A percentile compares a stretch with the other conserved stretches of the same genome.
Conservation (phyloP, 1,140 invertebrate genomes). For the Aradophagus sp. region DNA sequence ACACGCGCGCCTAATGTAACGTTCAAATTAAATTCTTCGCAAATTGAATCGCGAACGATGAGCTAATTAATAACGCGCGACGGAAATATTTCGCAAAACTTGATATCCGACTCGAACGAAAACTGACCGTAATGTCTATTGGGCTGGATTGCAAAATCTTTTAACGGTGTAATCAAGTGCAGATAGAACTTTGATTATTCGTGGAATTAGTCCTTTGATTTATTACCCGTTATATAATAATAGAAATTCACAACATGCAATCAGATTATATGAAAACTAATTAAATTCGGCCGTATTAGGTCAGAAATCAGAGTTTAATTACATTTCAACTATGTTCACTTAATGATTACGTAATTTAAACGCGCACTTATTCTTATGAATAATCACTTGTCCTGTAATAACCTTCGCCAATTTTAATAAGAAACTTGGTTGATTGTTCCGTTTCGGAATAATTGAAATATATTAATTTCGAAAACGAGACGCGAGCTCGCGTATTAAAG, state of each 20-base stretch:
- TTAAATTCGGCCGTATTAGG: slow-evolving; percentile 40
- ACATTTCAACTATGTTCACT: slow-evolving; percentile 38
- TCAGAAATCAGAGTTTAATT: slow-evolving; percentile 44
- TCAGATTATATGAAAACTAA: slow-evolving; percentile 52
- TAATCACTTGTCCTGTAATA: slow-evolving; percentile 23
- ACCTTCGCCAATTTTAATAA: slow-evolving; percentile 7
- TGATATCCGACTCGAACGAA: no score
- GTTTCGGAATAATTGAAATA: no score
- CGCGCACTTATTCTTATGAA: slow-evolving; percentile 28
- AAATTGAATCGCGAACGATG: no score
- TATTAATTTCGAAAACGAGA: no score
- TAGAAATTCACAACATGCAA: slow-evolving; percentile 44
- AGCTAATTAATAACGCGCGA: no score
- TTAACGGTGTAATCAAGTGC: slow-evolving; percentile 34
- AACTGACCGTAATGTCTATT: slow-evolving; percentile 27
- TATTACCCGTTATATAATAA: slow-evolving; percentile 46
- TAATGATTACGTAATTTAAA: slow-evolving; percentile 32
- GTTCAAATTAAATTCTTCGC: no score
- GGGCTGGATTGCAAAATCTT: slow-evolving; percentile 12
- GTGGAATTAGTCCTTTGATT: slow-evolving; percentile 42
- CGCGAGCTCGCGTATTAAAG: no score
- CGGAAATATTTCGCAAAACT: no score
- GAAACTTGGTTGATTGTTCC: no score
- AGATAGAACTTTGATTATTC: slow-evolving; percentile 48
- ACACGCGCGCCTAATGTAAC: no score